phyloP scores from a whole-genome alignment of 2,113 vertebrate species.

The Pseudorectes ferrugineus region DNA sequence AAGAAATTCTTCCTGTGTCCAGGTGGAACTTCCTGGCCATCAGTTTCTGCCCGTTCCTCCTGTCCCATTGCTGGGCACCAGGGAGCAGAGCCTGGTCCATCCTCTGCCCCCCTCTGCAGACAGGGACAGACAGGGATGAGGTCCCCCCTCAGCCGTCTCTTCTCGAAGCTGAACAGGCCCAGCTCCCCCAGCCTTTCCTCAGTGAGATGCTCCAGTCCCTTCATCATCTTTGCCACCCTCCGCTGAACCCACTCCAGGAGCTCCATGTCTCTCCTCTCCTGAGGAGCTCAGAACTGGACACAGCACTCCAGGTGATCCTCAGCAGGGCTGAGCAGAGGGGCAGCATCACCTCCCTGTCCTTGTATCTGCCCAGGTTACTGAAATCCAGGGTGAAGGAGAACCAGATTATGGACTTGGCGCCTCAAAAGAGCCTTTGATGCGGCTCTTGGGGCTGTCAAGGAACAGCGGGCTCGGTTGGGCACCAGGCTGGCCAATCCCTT shows the following conservation, averaged over 20 bases:
- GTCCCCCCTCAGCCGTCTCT: not conserved
- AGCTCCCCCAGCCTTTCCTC: not conserved
- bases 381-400: not conserved
- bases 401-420: accelerated
- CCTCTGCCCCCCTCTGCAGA: not conserved
- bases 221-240: not conserved
- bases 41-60: accelerated
- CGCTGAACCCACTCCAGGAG: accelerated
- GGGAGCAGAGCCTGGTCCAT: not conserved
- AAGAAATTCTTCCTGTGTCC: not conserved
- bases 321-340: not conserved
- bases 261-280: not conserved
- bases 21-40: not conserved
- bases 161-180: not conserved
- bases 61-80: accelerated
- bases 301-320: not conserved
- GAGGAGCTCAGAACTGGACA: not conserved
- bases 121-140: not conserved
- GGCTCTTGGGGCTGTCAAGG: not conserved
- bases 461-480: accelerated
- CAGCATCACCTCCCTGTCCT: not conserved
- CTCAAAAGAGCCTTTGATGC: not conserved
- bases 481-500: not conserved
- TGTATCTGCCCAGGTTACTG: not conserved
- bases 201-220: not conserved